Evolutionary conservation across 1,140 invertebrate species (phyloP), one percentile per base, ranked within the genome.

Genomic region (Drosophila sp.): DNA sequence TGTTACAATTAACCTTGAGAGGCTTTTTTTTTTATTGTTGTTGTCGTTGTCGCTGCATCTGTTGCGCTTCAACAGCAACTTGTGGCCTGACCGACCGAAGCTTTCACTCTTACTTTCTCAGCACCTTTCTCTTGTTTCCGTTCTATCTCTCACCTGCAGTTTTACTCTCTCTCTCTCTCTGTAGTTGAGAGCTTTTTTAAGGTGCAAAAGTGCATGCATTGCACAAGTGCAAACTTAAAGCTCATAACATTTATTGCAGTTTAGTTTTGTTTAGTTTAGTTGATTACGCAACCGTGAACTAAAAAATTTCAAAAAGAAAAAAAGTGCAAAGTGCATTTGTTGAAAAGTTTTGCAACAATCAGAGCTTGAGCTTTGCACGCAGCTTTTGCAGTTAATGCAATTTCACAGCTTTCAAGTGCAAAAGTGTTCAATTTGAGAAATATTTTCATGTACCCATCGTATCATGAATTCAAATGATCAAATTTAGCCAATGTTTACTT

Each of bases 11-110:
- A 50, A 50, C 44, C 44, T 50, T 50, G 44, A 1, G 2, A 23
- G 17, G 8, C 33, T 35, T 35, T 38, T 38, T 38, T 38, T 38
- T 38, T 50, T 44, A 2, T 41, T 41, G 40, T 44, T 47, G 5
- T 47, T 23, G 41, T 25, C 8, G 23, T 27, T 50, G 44, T 27
- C 11, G 56, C 38, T 76, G 79, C 79, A 82, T 66, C 83, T 87
- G 83, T 87, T 87, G 83, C 83, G 70, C 75, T 66, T 66, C 56
- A 64, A 66, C 77, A 63, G 79, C 84, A 89, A 89, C 84, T 89
- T 89, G 84, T 89, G 54, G 83, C 76, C 70, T 60, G 25, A 8
- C 44, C 25, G 3, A 10, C 44, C 1, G 1, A 50, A 50, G 44
- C 44, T 35, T 50, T 55, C 57, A 29, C 61, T 55, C 75, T 70